Percentiles rank a stretch among this genome's conserved stretches.
Evolutionary conservation across 1,140 invertebrate genomes (phyloP).

Genomic region (Zaprionus lachaisei): DNA sequence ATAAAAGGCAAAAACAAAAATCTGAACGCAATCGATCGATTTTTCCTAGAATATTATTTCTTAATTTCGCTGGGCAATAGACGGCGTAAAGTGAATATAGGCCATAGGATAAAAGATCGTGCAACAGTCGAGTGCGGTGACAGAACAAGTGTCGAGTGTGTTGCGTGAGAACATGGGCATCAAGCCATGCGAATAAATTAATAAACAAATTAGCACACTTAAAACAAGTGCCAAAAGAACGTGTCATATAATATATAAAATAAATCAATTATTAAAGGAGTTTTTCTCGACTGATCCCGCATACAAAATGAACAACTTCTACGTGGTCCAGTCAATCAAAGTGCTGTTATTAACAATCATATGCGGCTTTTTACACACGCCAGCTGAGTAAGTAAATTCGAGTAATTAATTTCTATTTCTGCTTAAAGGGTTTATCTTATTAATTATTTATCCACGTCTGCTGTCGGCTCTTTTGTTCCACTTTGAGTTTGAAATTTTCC

Average conservation of each 20-base stretch:
- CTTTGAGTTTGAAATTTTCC: background rate
- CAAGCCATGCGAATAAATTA: conserved; percentile 33
- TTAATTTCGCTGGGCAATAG: background rate
- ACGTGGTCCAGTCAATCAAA: conserved; percentile 23
- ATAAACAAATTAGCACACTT: background rate
- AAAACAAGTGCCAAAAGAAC: background rate
- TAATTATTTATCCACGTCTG: conserved; percentile 1
- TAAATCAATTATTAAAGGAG: conserved; percentile 1
- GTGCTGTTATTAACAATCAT: conserved; percentile 49
- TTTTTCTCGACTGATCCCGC: background rate
- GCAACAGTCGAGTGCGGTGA: conserved; percentile 7
- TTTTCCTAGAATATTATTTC: background rate
- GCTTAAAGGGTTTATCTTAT: background rate
- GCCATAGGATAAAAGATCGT: conserved; percentile 44
- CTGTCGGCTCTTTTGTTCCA: background rate
- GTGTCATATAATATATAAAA: background rate
- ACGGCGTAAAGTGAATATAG: conserved; percentile 14
- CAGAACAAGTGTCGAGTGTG: conserved; percentile 34
- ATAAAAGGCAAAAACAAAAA: background rate
- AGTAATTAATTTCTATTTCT: background rate
- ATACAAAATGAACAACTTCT: conserved; percentile 26
- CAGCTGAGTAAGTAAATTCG: conserved; percentile 45
- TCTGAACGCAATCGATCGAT: background rate
- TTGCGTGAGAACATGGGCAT: conserved; percentile 41
- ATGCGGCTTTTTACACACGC: conserved; percentile 26